A percentile compares a stretch with the other conserved stretches of the same genome.
Evolutionary conservation across 2,797 vertebrate genomes (phyloP).

Genomic region (Sparidentex hasta): DNA sequence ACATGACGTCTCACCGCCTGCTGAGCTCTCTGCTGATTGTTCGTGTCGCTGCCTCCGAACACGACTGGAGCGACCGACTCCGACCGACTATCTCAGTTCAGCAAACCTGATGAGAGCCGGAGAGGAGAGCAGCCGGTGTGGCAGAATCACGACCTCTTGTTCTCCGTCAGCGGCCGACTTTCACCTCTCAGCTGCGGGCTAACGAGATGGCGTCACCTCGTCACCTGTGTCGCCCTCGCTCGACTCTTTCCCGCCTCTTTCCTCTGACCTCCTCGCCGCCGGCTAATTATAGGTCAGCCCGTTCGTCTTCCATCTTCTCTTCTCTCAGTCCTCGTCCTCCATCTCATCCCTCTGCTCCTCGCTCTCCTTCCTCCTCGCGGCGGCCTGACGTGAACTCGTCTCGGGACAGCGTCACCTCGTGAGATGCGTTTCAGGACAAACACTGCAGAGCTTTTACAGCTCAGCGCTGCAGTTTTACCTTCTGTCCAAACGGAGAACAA

Average conservation of each 20-base stretch:
- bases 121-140: neutral
- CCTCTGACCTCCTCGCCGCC: neutral
- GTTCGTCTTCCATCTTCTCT: slow-evolving; percentile 13
- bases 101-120: neutral
- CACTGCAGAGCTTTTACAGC: slow-evolving; percentile 11
- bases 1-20: too few species aligned
- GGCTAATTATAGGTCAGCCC: slow-evolving; percentile 40
- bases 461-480: neutral
- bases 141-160: slow-evolving; percentile 10
- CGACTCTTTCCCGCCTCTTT: neutral
- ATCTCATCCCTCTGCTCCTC: neutral
- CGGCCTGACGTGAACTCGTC: slow-evolving; percentile 6
- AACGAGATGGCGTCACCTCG: neutral
- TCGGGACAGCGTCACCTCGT: neutral
- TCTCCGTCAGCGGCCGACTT: neutral
- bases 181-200: slow-evolving; percentile 23
- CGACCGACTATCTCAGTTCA: neutral
- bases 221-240: neutral
- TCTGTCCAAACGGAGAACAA: neutral
- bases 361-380: neutral
- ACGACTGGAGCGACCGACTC: neutral
- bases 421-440: slow-evolving; percentile 17
- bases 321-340: neutral
- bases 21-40: too few species aligned
- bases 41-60: too few species aligned